These are phyloP conservation scores for Larimichthys polyactis DNA, from an alignment of 2,113 vertebrate genomes.

Conservation along the genomic window DNA sequence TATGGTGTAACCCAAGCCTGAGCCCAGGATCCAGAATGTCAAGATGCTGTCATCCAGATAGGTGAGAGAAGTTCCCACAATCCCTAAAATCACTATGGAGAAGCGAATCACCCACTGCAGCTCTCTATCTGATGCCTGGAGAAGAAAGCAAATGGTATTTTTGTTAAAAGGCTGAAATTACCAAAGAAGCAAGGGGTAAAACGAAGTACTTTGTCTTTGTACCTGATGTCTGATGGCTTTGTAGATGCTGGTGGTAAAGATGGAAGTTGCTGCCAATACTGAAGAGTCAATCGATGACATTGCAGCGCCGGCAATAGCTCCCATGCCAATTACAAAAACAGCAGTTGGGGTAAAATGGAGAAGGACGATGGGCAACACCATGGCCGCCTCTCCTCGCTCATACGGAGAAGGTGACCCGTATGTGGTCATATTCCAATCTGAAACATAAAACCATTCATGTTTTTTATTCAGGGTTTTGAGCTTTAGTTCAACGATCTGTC, in stretches of 20 bases:
- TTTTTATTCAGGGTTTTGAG: too few species aligned
- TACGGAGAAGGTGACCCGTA: slow-evolving; percentile 32
- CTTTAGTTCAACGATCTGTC: too few species aligned
- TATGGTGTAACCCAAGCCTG: slow-evolving; percentile 78
- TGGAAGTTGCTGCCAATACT: slow-evolving; percentile 62
- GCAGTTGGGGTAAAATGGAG: slow-evolving; percentile 35
- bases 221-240: slow-evolving; percentile 44
- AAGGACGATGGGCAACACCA: slow-evolving; percentile 43
- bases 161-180: too few species aligned
- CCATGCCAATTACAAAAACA: slow-evolving; percentile 40
- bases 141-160: too few species aligned
- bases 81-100: slow-evolving; percentile 74
- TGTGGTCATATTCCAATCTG: slow-evolving; percentile 61
- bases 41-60: slow-evolving; percentile 74
- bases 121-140: slow-evolving; percentile 74
- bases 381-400: slow-evolving; percentile 41
- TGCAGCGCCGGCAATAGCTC: slow-evolving; percentile 65
- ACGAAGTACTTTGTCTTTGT: too few species aligned
- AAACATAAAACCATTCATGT: too few species aligned
- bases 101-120: slow-evolving; percentile 79
- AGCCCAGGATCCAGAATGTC: slow-evolving; percentile 79
- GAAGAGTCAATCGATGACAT: slow-evolving; percentile 67
- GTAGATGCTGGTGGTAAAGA: slow-evolving; percentile 56
- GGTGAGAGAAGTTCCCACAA: slow-evolving; percentile 67
- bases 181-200: too few species aligned